Percentiles rank a stretch among this genome's conserved stretches.
These are phyloP conservation scores for Galaxias olidus DNA, from an alignment of 2,797 vertebrate genomes.

Conservation along the genomic window DNA sequence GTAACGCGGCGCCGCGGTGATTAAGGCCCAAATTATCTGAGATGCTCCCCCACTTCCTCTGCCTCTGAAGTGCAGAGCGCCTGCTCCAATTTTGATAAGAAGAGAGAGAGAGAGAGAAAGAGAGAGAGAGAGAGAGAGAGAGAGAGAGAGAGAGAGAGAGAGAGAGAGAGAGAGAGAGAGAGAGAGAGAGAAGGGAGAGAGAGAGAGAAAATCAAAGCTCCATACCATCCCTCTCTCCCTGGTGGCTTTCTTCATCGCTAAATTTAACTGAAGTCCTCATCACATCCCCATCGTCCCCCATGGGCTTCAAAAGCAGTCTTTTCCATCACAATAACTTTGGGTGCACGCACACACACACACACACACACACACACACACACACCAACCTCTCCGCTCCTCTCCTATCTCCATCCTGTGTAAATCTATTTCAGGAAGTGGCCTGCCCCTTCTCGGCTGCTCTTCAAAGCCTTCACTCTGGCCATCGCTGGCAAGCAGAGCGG, in stretches of 20 bases:
- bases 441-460: conserved; percentile 38
- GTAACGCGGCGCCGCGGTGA: conserved; percentile 22
- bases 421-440: conserved; percentile 50
- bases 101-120: background rate
- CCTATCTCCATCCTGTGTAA: conserved; percentile 5
- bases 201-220: background rate
- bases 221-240: background rate
- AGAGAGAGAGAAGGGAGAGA: background rate
- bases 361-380: conserved; percentile 9
- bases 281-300: conserved; percentile 30
- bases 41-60: background rate
- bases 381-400: conserved; percentile 19
- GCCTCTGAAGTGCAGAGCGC: conserved; percentile 22
- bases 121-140: background rate
- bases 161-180: background rate
- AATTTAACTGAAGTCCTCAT: conserved; percentile 44
- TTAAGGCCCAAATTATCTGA: conserved; percentile 16
- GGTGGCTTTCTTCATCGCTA: conserved; percentile 25
- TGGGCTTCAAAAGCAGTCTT: conserved; percentile 39
- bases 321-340: background rate
- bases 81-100: background rate
- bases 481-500: background rate
- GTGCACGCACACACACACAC: conserved; percentile 1
- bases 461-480: conserved; percentile 27
- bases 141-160: conserved; percentile 8